A percentile compares a stretch with the other conserved stretches of the same genome.
Conservation (phyloP, 1,140 invertebrate species). For the Caenorhabditis briggsae region DNA sequence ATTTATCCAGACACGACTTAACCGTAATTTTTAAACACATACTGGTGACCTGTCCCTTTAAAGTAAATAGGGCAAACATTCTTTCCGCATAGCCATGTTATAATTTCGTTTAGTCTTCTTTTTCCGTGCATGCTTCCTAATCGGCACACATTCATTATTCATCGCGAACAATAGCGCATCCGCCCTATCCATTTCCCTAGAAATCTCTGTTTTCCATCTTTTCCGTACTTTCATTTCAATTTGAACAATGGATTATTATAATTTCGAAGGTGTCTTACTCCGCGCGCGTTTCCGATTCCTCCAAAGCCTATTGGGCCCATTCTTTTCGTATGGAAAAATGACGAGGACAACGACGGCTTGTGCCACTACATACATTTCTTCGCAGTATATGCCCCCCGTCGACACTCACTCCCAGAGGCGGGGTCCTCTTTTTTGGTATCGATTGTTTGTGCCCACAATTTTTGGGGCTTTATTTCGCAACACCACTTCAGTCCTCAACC, state of each 20-base stretch:
- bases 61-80: not conserved
- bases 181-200: not conserved
- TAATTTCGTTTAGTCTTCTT: not conserved
- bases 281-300: not conserved
- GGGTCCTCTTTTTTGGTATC: slow-evolving; percentile 14
- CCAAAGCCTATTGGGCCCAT: no score
- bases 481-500: not conserved
- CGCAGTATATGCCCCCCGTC: not conserved
- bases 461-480: slow-evolving; percentile 51
- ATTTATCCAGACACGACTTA: no score
- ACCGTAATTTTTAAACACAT: no score
- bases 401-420: slow-evolving; percentile 9
- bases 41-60: not conserved
- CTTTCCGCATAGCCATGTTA: no score
- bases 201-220: slow-evolving; percentile 29
- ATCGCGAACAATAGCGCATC: slow-evolving; percentile 31
- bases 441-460: slow-evolving; percentile 46
- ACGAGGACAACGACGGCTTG: not conserved
- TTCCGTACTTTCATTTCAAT: not conserved
- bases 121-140: not conserved
- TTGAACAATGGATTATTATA: slow-evolving; percentile 56
- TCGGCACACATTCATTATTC: slow-evolving; percentile 42
- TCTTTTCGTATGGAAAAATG: not conserved
- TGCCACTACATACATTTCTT: not conserved
- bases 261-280: slow-evolving; percentile 7